Evolutionary conservation across 2,797 vertebrate species (phyloP).

Genomic region (Acrocephalus scirpaceus): DNA sequence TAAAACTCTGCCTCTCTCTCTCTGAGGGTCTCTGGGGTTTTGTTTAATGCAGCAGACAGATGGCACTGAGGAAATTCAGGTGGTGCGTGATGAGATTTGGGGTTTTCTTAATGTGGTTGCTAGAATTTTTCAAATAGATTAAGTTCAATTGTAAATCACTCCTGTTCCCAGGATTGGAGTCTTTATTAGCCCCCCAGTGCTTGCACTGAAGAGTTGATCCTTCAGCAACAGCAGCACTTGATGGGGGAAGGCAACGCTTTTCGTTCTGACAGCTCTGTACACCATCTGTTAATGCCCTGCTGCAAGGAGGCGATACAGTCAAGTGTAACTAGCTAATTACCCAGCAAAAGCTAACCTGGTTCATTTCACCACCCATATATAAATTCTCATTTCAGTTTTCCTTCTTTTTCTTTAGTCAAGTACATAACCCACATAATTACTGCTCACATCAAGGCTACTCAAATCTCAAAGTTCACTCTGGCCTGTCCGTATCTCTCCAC

Average conservation of each 20-base stretch:
- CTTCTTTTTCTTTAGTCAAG: neutral
- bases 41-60: constrained; percentile 70
- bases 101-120: constrained; percentile 25
- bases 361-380: neutral
- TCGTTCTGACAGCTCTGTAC: neutral
- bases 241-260: neutral
- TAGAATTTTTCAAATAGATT: constrained; percentile 64
- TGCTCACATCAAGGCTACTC: neutral
- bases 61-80: constrained; percentile 71
- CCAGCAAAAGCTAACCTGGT: neutral
- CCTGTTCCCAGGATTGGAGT: neutral
- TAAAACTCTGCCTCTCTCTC: constrained; percentile 59
- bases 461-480: neutral
- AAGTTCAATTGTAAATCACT: constrained; percentile 66
- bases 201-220: constrained; percentile 20
- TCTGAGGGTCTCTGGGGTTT: constrained; percentile 43
- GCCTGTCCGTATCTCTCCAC: neutral
- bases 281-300: constrained; percentile 49
- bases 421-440: neutral
- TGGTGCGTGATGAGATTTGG: constrained; percentile 57
- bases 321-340: constrained; percentile 41
- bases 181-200: constrained; percentile 21
- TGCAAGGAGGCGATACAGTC: constrained; percentile 1
- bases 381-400: neutral
- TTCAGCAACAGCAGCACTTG: neutral